These are phyloP conservation scores for Sinocyclocheilus anshuiensis DNA, from an alignment of 2,113 vertebrate species.

Conservation along the genomic window DNA sequence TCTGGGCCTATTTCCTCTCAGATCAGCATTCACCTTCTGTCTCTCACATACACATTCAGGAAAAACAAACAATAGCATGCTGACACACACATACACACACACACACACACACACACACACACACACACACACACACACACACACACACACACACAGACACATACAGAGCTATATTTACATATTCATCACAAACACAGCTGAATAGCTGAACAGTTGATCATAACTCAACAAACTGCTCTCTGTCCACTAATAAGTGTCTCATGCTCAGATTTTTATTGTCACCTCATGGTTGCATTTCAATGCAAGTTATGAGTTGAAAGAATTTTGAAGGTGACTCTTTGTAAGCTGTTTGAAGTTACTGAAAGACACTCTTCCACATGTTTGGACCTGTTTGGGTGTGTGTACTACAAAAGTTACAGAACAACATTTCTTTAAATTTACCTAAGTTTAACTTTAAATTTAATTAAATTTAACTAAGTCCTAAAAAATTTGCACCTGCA, in stretches of 20 bases:
- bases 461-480: too few relatives aligned
- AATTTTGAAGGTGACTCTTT: constrained; percentile 4
- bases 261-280: background rate
- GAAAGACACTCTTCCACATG: background rate
- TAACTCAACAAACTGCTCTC: background rate
- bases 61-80: constrained; percentile 60
- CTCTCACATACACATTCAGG: constrained; percentile 63
- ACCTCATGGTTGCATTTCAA: background rate
- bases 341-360: background rate
- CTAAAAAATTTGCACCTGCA: background rate
- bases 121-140: constrained; percentile 56
- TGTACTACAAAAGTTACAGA: background rate
- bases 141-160: constrained; percentile 12
- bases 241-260: background rate
- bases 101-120: constrained; percentile 41
- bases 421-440: background rate
- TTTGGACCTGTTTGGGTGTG: background rate
- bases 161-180: constrained; percentile 42
- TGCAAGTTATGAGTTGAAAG: background rate
- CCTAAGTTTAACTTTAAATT: too few relatives aligned
- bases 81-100: constrained; percentile 30
- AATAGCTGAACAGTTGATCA: constrained; percentile 24
- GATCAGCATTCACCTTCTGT: constrained; percentile 69
- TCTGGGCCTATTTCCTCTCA: constrained; percentile 70
- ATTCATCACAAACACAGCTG: constrained; percentile 51